Evolutionary conservation across 2,888 invertebrate genomes (phyloP), one percentile per base, ranked within the genome.

Genomic region (Lepidochrysops patricia): DNA sequence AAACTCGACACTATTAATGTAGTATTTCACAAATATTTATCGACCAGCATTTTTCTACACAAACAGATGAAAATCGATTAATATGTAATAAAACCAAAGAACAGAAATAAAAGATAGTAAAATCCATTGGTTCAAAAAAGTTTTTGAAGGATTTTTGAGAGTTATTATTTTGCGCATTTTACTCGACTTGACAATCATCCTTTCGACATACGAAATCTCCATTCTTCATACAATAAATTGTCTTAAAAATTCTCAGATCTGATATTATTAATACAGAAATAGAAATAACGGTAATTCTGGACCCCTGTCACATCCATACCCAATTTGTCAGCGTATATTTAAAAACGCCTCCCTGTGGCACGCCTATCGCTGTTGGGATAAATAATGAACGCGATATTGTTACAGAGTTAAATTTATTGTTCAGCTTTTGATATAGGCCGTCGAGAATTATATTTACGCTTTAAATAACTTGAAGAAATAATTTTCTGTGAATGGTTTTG

Each of bases 271-370:
- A 54, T 29, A 54, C 19, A 52, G 4, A 52, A 52, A 29, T 29
- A 54, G 27, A 19, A 29, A 54, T 54, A 29, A 29, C 29, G 54
- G 13, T 27, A 50, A 34, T 58, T 50, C 34, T 26, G 23, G 62
- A 62, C 65, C 65, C 63, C 68, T 68, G 68, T 68, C 68, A 66
- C 59, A 61, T 34, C 61, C 68, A 68, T 61, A 61, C 62, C 19
- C 63, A 65, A 65, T 67, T 68, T 66, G 64, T 67, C 67, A 63
- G 60, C 67, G 65, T 63, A 65, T 67, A 62, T 67, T 65, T 66
- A 62, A 57, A 62, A 64, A 63, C 57, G 62, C 57, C 61, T 61
- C 63, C 63, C 63, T n/a, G 43, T 9, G 62, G 60, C 62, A 52
- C 61, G 64, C 62, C 62, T 61, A 49, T 23, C 49, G n/a, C 49